These are phyloP conservation scores for Euproctis similis DNA, from an alignment of 2,888 invertebrate species.

Conservation along the genomic window DNA sequence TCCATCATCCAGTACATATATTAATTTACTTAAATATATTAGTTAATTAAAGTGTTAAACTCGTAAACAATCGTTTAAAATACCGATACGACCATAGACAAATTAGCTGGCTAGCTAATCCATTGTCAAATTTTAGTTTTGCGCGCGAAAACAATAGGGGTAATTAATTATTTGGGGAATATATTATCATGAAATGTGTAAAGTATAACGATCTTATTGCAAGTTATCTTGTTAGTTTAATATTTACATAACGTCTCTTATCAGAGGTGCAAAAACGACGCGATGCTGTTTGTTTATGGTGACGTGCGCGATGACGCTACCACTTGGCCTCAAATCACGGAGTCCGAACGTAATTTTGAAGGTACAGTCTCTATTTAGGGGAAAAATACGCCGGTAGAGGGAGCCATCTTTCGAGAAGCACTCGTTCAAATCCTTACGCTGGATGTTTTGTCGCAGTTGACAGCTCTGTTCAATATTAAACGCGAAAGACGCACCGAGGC, in stretches of 20 bases:
- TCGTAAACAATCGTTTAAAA: conserved; percentile 1
- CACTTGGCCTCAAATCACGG: conserved; percentile 22
- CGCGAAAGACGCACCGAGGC: no score
- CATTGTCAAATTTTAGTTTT: conserved; percentile 6
- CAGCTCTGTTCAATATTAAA: no score
- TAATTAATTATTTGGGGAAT: conserved; percentile 21
- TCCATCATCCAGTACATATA: no score
- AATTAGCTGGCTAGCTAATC: background rate
- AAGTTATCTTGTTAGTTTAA: conserved; percentile 51
- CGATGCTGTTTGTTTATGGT: conserved; percentile 47
- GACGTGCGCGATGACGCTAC: conserved; percentile 51
- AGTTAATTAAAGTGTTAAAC: conserved; percentile 4
- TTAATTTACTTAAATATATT: conserved; percentile 1
- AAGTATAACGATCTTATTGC: conserved; percentile 65
- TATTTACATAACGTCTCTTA: conserved; percentile 55
- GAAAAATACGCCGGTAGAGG: no score
- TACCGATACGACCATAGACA: no score
- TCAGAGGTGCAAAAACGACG: conserved; percentile 49
- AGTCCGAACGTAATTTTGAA: no score
- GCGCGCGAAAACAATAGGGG: conserved; percentile 1
- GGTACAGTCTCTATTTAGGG: no score
- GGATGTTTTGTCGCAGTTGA: no score
- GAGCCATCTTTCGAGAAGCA: no score
- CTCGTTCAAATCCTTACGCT: no score
- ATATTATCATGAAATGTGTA: conserved; percentile 54